Conservation (phyloP, 1,140 invertebrate genomes). For the Doryteuthis pealeii region DNA sequence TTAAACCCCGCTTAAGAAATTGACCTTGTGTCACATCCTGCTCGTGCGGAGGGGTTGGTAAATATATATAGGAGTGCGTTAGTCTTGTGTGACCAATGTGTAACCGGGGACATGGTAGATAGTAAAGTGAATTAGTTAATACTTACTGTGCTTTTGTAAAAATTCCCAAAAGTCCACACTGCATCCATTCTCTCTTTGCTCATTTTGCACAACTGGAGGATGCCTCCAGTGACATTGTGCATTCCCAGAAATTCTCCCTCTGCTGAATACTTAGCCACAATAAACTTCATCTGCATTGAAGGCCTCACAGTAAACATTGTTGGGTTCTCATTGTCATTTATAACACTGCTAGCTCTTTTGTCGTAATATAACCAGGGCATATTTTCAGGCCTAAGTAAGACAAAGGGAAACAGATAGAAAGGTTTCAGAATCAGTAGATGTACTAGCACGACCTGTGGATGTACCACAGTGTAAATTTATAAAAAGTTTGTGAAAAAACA, state of each 20-base stretch:
- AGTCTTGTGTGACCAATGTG: no score
- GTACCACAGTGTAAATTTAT: no score
- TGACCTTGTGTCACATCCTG: no score
- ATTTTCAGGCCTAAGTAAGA: conserved; percentile 47
- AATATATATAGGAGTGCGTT: no score
- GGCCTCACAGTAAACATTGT: conserved; percentile 63
- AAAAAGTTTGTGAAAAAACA: no score
- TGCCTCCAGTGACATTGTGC: conserved; percentile 40
- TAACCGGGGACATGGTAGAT: no score
- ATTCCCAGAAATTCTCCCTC: conserved; percentile 57
- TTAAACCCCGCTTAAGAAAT: no score
- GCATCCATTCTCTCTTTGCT: conserved; percentile 61
- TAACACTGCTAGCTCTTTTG: conserved; percentile 59
- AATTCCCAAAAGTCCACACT: conserved; percentile 66
- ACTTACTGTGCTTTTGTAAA: conserved; percentile 56
- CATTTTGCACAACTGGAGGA: conserved; percentile 62
- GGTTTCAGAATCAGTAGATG: no score
- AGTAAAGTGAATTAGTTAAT: no score
- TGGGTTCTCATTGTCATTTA: conserved; percentile 63
- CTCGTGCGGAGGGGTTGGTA: no score
- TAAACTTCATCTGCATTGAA: conserved; percentile 37
- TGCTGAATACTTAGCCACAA: conserved; percentile 37
- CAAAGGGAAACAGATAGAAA: no score
- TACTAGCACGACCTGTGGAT: no score
- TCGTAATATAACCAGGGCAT: conserved; percentile 67